phyloP scores from a whole-genome alignment of 2,888 invertebrate species.

The Amphipoea lucens region DNA sequence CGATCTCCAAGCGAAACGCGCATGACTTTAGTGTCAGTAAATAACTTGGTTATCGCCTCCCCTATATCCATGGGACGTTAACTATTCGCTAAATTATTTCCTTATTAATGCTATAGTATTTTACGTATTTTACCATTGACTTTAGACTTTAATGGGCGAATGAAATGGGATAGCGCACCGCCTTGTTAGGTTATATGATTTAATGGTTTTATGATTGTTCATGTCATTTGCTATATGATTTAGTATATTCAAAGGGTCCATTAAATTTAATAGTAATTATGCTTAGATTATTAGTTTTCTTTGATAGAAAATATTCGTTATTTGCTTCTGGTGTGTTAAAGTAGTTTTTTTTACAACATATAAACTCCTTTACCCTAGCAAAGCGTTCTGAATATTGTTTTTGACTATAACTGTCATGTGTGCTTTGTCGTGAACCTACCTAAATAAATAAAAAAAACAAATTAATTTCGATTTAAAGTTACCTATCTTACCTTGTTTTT shows the following conservation, averaged over 20 bases:
- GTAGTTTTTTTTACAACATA: too few species aligned
- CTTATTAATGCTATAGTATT: slow-evolving; percentile 56
- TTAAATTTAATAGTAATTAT: not conserved
- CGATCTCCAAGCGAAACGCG: slow-evolving; percentile 38
- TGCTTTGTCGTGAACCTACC: not conserved
- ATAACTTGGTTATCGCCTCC: slow-evolving; percentile 60
- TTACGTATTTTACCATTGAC: slow-evolving; percentile 31
- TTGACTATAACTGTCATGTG: not conserved
- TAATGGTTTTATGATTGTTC: not conserved
- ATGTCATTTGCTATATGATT: not conserved
- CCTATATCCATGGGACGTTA: slow-evolving; percentile 49
- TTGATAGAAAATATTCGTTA: too few species aligned
- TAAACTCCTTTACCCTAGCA: not conserved
- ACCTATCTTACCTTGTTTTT: not conserved
- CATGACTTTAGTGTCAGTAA: slow-evolving; percentile 58
- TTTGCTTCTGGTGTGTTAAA: not conserved
- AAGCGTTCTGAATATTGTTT: not conserved
- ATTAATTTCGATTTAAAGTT: not conserved
- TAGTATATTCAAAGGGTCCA: not conserved
- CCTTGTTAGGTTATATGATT: slow-evolving; percentile 7
- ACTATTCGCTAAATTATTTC: slow-evolving; percentile 63
- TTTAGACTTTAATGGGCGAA: slow-evolving; percentile 32
- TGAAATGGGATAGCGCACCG: not conserved
- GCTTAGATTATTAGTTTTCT: not conserved
- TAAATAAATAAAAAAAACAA: not conserved